These are phyloP conservation scores for Gymnopithys bicolor DNA, from an alignment of 2,797 vertebrate genomes.

Conservation along the genomic window DNA sequence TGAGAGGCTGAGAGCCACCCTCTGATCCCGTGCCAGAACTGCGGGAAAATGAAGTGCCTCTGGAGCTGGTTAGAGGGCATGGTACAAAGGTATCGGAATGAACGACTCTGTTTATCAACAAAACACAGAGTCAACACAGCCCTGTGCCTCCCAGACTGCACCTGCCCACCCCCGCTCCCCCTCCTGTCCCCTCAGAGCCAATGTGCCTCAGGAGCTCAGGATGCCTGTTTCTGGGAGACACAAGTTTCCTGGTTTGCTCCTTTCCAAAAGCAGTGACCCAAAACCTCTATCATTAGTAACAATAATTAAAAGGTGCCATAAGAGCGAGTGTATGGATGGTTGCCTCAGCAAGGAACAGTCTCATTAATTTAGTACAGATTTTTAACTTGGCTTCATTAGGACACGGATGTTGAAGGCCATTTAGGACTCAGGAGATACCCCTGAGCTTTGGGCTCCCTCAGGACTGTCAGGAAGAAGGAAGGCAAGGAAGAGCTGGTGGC, in stretches of 20 bases:
- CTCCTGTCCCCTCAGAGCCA: background rate
- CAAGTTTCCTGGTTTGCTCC: conserved; percentile 59
- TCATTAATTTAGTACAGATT: conserved; percentile 77
- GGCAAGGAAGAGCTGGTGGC: background rate
- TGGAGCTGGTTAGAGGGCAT: background rate
- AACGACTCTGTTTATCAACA: background rate
- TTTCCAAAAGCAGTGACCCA: conserved; percentile 69
- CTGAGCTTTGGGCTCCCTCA: background rate
- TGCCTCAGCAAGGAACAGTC: conserved; percentile 73
- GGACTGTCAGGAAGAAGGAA: background rate
- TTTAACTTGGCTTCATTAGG: conserved; percentile 77
- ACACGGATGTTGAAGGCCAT: conserved; percentile 74
- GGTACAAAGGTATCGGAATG: background rate
- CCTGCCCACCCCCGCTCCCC: background rate
- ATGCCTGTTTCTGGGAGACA: conserved; percentile 23
- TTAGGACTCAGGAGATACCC: conserved; percentile 63
- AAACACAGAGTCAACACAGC: background rate
- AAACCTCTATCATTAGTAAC: conserved; percentile 74
- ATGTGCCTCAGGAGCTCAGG: background rate
- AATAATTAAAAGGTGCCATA: conserved; percentile 78
- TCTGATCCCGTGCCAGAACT: background rate
- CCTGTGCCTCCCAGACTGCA: fast-evolving
- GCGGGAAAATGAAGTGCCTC: background rate
- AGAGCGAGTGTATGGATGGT: conserved; percentile 70
- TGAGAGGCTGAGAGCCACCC: conserved; percentile 12